phyloP scores from a whole-genome alignment of 2,888 invertebrate genomes.

The Dasysyrphus tricinctus region DNA sequence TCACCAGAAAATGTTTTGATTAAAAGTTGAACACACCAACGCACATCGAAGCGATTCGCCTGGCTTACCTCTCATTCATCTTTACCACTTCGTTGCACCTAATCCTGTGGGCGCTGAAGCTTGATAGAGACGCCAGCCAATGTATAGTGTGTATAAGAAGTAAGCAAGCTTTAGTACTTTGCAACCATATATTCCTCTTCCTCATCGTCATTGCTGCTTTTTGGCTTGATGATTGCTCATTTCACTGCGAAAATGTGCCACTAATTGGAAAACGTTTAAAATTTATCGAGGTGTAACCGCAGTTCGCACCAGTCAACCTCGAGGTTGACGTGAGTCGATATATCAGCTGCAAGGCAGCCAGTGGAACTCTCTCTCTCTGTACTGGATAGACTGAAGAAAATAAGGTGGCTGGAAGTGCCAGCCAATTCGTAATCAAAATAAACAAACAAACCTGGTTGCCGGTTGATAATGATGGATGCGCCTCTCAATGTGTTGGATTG shows the following conservation, averaged over 20 bases:
- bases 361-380: constrained; percentile 15
- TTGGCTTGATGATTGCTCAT: constrained; percentile 64
- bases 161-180: neutral
- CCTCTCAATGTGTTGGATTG: constrained; percentile 28
- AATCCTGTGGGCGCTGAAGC: constrained; percentile 39
- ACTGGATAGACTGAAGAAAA: neutral
- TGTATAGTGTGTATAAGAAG: neutral
- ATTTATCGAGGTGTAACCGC: constrained; percentile 70
- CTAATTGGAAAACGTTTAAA: constrained; percentile 75
- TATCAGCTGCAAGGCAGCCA: constrained; percentile 57
- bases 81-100: constrained; percentile 63
- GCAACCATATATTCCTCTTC: neutral
- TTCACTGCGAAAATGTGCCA: constrained; percentile 73
- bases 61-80: constrained; percentile 48
- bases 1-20: constrained; percentile 72
- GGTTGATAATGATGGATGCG: constrained; percentile 72
- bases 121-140: constrained; percentile 25
- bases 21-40: constrained; percentile 47
- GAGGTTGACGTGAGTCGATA: constrained; percentile 57
- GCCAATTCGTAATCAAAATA: constrained; percentile 72
- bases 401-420: neutral
- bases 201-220: constrained; percentile 26
- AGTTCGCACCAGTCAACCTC: constrained; percentile 40
- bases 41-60: constrained; percentile 13
- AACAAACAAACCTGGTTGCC: constrained; percentile 71